Evolutionary conservation across 2,113 vertebrate genomes (phyloP).

Genomic region (Atrichornis clamosus): DNA sequence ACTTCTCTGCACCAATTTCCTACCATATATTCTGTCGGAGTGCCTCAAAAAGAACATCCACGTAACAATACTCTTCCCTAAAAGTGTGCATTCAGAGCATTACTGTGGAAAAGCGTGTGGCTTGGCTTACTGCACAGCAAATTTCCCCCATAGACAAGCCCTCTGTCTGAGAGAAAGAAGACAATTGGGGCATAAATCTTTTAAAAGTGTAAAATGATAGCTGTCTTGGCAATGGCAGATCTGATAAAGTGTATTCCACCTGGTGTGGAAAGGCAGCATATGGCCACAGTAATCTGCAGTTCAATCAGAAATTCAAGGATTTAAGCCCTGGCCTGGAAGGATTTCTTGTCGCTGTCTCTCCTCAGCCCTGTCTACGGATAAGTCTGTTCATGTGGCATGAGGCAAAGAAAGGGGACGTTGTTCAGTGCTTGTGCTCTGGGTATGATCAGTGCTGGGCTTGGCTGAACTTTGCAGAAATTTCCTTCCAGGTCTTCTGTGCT

Average conservation of each 20-base stretch:
- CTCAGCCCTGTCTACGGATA: not conserved
- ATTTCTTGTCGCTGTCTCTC: not conserved
- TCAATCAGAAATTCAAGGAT: constrained; percentile 24
- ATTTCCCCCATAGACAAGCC: constrained; percentile 18
- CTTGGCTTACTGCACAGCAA: constrained; percentile 9
- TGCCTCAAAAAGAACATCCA: not conserved
- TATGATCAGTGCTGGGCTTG: not conserved
- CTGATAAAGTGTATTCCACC: constrained; percentile 57
- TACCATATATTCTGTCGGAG: not conserved
- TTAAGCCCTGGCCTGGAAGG: constrained; percentile 10
- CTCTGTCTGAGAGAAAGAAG: not conserved
- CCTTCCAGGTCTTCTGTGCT: not conserved
- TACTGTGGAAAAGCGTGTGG: not conserved
- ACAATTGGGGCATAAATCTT: constrained; percentile 50
- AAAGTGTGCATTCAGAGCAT: not conserved
- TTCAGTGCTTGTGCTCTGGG: not conserved
- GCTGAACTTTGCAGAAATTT: not conserved
- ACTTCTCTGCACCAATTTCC: not conserved
- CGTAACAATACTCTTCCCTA: not conserved
- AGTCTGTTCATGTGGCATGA: not conserved
- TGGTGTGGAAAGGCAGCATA: constrained; percentile 53
- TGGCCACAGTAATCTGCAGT: constrained; percentile 36
- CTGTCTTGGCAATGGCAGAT: constrained; percentile 43
- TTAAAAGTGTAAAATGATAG: constrained; percentile 54
- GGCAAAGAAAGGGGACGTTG: not conserved